A percentile compares a stretch with the other conserved stretches of the same genome.
Evolutionary conservation across 1,140 invertebrate genomes (phyloP).

Genomic region (Macrobrachium rosenbergii): DNA sequence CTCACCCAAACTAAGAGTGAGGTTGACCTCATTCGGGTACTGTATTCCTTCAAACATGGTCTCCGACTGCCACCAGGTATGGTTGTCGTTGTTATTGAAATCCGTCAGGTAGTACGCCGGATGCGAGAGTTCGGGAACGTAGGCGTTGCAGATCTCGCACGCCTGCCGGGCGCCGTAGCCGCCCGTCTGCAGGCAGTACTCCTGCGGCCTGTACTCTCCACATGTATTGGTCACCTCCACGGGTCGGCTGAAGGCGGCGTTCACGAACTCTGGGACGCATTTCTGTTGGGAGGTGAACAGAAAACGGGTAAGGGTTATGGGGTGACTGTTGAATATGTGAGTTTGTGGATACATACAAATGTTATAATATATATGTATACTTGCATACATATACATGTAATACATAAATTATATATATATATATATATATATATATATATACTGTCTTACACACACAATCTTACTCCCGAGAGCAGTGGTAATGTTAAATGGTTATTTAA

Average conservation of each 20-base stretch:
- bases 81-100: conserved; percentile 87
- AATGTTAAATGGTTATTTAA: too few relatives aligned
- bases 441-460: too few relatives aligned
- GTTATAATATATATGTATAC: neutral
- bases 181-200: conserved; percentile 93
- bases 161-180: conserved; percentile 66
- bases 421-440: too few relatives aligned
- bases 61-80: conserved; percentile 99
- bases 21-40: conserved; percentile 90
- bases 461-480: too few relatives aligned
- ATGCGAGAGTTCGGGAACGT: conserved; percentile 75
- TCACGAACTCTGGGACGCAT: conserved; percentile 96
- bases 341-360: neutral
- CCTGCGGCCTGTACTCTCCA: conserved; percentile 81
- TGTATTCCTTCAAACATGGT: conserved; percentile 95
- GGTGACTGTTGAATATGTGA: neutral
- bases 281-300: conserved; percentile 74
- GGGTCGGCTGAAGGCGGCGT: conserved; percentile 88
- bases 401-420: too few relatives aligned
- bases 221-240: conserved; percentile 97
- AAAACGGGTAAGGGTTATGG: neutral
- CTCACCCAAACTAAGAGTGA: conserved; percentile 78
- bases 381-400: too few relatives aligned
- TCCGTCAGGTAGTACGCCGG: conserved; percentile 89
- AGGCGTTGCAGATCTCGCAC: conserved; percentile 74